A percentile compares a stretch with the other conserved stretches of the same genome.
phyloP scores from a whole-genome alignment of 2,113 vertebrate genomes.

The Paracanthobrama guichenoti region DNA sequence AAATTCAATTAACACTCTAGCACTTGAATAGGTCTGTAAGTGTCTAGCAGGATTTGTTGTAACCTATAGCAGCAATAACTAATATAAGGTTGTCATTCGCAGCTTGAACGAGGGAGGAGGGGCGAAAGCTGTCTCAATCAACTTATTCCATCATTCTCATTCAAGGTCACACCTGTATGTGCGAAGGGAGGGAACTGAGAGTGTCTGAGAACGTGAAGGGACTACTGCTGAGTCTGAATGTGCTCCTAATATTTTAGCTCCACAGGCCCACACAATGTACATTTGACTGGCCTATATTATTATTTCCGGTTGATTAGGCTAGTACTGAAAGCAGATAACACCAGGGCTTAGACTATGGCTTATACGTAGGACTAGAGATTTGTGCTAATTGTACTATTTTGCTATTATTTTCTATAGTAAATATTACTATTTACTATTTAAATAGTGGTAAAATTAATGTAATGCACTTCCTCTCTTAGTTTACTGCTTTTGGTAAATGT shows the following conservation, averaged over 20 bases:
- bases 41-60: conserved; percentile 76
- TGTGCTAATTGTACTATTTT: neutral
- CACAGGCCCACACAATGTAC: neutral
- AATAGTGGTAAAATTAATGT: neutral
- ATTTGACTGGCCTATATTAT: neutral
- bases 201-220: conserved; percentile 37
- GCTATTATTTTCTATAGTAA: neutral
- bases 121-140: conserved; percentile 50
- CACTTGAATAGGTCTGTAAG: conserved; percentile 71
- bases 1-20: conserved; percentile 79
- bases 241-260: neutral
- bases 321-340: neutral
- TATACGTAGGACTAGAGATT: neutral
- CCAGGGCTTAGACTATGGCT: neutral
- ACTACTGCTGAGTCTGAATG: conserved; percentile 38
- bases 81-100: conserved; percentile 73
- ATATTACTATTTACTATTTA: too few species aligned
- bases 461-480: neutral
- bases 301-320: neutral
- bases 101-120: conserved; percentile 52
- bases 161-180: conserved; percentile 68
- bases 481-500: too few species aligned
- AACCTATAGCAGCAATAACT: conserved; percentile 75
- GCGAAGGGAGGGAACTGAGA: conserved; percentile 49
- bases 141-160: conserved; percentile 65